Evolutionary conservation across 2,797 vertebrate species (phyloP).

Genomic region (Steatocranus sp.): DNA sequence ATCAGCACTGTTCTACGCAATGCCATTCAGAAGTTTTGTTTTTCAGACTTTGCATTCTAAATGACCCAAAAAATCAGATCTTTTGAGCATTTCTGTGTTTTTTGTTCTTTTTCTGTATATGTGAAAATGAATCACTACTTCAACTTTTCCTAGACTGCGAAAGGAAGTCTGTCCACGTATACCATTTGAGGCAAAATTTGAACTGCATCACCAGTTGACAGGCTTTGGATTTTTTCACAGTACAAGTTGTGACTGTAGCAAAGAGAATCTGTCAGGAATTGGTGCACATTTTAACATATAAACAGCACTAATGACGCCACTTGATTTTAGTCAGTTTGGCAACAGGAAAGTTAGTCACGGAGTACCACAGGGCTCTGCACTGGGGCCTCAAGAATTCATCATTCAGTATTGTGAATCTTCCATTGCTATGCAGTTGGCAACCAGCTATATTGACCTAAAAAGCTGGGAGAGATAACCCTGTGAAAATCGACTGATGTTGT

Average conservation of each 20-base stretch:
- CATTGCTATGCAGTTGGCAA: neutral
- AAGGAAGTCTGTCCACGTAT: neutral
- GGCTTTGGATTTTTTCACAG: neutral
- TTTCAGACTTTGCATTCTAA: neutral
- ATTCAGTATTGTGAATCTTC: neutral
- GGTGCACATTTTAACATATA: neutral
- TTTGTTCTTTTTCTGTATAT: neutral
- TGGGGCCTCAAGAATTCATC: neutral
- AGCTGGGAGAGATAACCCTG: neutral
- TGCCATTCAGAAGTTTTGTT: neutral
- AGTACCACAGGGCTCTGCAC: neutral
- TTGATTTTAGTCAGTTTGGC: neutral
- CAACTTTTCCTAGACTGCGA: neutral
- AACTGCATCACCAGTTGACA: neutral
- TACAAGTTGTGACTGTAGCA: neutral
- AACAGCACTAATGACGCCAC: neutral
- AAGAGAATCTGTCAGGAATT: neutral
- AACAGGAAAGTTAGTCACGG: neutral
- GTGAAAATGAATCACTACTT: neutral
- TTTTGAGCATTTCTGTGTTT: neutral
- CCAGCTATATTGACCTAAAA: neutral
- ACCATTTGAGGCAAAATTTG: neutral
- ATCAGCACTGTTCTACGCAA: neutral
- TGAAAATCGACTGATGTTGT: neutral
- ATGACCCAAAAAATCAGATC: neutral